These are phyloP conservation scores for Galerucella pusilla DNA, from an alignment of 2,888 invertebrate species.

Conservation along the genomic window DNA sequence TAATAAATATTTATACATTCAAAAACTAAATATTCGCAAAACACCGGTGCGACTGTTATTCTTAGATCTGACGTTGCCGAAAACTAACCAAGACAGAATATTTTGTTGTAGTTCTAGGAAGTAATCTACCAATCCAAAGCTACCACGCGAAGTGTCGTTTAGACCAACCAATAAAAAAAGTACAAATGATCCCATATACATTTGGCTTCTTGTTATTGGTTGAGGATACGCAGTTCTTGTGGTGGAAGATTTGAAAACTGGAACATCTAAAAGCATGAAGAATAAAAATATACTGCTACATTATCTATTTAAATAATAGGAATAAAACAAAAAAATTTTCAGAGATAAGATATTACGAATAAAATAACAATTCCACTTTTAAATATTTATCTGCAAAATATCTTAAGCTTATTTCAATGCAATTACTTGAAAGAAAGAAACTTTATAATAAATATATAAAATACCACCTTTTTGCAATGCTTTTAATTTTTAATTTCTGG, in stretches of 20 bases:
- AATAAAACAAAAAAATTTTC: too few relatives aligned
- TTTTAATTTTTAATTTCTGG: too few relatives aligned
- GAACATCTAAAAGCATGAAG: not conserved
- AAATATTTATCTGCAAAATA: too few relatives aligned
- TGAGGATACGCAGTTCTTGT: not conserved
- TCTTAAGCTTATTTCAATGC: too few relatives aligned
- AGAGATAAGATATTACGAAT: too few relatives aligned
- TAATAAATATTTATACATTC: slow-evolving; percentile 30
- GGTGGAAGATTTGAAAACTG: slow-evolving; percentile 2
- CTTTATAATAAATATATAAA: too few relatives aligned
- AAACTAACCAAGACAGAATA: slow-evolving; percentile 18
- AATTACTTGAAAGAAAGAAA: too few relatives aligned
- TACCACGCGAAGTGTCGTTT: slow-evolving; percentile 58
- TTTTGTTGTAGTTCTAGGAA: slow-evolving; percentile 34
- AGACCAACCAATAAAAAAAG: slow-evolving; percentile 47
- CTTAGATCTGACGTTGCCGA: slow-evolving; percentile 27
- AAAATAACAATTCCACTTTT: too few relatives aligned
- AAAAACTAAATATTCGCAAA: slow-evolving; percentile 33
- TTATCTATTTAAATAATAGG: too few relatives aligned
- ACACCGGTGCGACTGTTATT: slow-evolving; percentile 25
- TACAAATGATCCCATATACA: slow-evolving; percentile 54
- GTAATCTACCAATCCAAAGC: slow-evolving; percentile 53
- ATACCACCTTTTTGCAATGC: too few relatives aligned
- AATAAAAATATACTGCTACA: not conserved
- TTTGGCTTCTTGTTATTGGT: slow-evolving; percentile 60